phyloP scores from a whole-genome alignment of 2,888 invertebrate genomes.

The Augochlorella aurata region DNA sequence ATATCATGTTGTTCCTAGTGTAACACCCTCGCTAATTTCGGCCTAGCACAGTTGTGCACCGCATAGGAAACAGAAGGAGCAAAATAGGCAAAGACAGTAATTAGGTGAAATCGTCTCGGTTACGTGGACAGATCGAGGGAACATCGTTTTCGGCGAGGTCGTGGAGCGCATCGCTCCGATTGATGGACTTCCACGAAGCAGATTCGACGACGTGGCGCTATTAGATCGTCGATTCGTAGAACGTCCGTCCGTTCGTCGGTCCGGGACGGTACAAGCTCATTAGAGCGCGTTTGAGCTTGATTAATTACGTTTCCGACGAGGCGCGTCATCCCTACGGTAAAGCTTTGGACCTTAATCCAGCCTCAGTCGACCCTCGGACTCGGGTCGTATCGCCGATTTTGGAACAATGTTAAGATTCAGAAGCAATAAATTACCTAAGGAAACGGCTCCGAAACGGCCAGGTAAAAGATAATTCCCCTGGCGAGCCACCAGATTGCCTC shows the following conservation, averaged over 20 bases:
- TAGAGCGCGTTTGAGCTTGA: slow-evolving; percentile 75
- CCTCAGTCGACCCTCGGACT: slow-evolving; percentile 37
- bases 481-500: slow-evolving; percentile 51
- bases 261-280: slow-evolving; percentile 54
- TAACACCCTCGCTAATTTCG: too few relatives aligned
- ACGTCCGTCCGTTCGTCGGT: slow-evolving; percentile 22
- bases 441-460: slow-evolving; percentile 65
- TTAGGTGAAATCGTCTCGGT: background rate
- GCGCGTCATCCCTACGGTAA: slow-evolving; percentile 64
- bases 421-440: slow-evolving; percentile 76
- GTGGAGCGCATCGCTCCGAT: slow-evolving; percentile 1
- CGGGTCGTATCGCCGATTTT: slow-evolving; percentile 70
- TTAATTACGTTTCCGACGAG: slow-evolving; percentile 74
- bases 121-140: background rate
- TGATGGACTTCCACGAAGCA: slow-evolving; percentile 27
- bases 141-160: background rate
- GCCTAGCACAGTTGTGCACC: too few relatives aligned
- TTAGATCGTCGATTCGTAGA: slow-evolving; percentile 52
- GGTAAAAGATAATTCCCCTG: slow-evolving; percentile 64
- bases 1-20: too few relatives aligned
- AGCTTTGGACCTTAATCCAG: slow-evolving; percentile 61
- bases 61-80: too few relatives aligned
- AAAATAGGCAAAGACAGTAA: too few relatives aligned
- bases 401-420: slow-evolving; percentile 74
- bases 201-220: slow-evolving; percentile 43